Evolutionary conservation across 2,113 vertebrate genomes (phyloP).

Genomic region (Euleptes europaea): DNA sequence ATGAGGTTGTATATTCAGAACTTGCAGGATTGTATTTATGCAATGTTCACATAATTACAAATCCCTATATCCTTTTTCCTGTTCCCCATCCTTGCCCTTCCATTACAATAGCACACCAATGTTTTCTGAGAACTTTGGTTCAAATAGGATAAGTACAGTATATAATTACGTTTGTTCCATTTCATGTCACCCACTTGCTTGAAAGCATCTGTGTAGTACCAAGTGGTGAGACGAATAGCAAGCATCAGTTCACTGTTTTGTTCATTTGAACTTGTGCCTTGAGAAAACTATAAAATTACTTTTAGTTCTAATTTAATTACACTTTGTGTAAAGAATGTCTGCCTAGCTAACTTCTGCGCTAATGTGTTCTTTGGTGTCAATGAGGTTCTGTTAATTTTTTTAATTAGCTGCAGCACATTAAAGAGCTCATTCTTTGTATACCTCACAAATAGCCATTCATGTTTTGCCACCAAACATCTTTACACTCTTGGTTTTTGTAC

Average conservation of each 20-base stretch:
- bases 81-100: background rate
- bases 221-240: background rate
- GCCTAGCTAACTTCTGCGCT: slow-evolving; percentile 15
- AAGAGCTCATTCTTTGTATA: background rate
- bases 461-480: background rate
- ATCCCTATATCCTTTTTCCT: background rate
- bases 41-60: background rate
- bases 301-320: slow-evolving; percentile 46
- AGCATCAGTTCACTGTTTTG: background rate
- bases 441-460: slow-evolving; percentile 4
- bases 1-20: no score
- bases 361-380: slow-evolving; percentile 18
- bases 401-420: slow-evolving; percentile 29
- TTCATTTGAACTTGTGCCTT: slow-evolving; percentile 9
- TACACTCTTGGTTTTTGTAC: background rate
- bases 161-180: background rate
- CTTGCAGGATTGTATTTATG: no score
- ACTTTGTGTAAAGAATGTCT: slow-evolving; percentile 23
- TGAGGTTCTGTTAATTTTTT: slow-evolving; percentile 29
- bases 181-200: background rate
- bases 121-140: background rate
- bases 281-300: slow-evolving; percentile 29
- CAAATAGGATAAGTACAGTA: background rate
- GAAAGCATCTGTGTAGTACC: slow-evolving; percentile 26
- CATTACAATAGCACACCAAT: background rate